Base-by-base conservation (phyloP, 2,113 vertebrate genomes). In the Callionymus lyra region DNA sequence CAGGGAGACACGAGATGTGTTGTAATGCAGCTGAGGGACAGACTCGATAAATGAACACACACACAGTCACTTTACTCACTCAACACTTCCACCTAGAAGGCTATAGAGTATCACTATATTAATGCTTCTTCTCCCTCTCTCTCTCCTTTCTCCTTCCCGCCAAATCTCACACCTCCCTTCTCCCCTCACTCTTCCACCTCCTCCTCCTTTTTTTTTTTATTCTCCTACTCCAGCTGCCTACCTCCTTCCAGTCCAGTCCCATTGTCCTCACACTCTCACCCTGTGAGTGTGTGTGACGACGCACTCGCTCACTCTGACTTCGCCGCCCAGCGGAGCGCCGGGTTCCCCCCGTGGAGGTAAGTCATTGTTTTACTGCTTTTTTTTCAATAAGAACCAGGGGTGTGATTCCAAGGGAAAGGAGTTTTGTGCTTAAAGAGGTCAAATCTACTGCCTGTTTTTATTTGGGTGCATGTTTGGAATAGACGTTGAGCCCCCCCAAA, bases 241-340 rank as follows among this genome's bases (percentile, higher is more conserved):
- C 62, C 76, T 77, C 68, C 59, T 59, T 70, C 77, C 56, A 73
- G 50, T 73, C 60, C 68, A 47, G 60, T 55, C 74, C 75, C 76
- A 83, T 84, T 84, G 81, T 84, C 73, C 68, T 65, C 53, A 34
- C 55, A 50, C 74, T 74, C 65, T 65, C 55, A 37, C 53, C 56
- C 50, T 43, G 44, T 59, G 65, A 43, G 67, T 54, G 48, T 21
- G 53, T 39, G 54, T 15, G 46, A 54, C 63, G 56, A 63, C 45
- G 63, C 63, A 70, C 60, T 50, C 50, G 18, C 50, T 70, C 70
- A 18, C 51, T 69, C 63, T 52, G 37, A 56, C 68, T 8, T 39
- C 49, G 34, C 54, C 31, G 53, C 32, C 6, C 27, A 14, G 38
- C 50, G 10, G 47, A 50, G 53, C 48, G 38, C 59, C 63, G 13